phyloP scores from a whole-genome alignment of 2,888 invertebrate genomes.

The Abrostola triplasia region DNA sequence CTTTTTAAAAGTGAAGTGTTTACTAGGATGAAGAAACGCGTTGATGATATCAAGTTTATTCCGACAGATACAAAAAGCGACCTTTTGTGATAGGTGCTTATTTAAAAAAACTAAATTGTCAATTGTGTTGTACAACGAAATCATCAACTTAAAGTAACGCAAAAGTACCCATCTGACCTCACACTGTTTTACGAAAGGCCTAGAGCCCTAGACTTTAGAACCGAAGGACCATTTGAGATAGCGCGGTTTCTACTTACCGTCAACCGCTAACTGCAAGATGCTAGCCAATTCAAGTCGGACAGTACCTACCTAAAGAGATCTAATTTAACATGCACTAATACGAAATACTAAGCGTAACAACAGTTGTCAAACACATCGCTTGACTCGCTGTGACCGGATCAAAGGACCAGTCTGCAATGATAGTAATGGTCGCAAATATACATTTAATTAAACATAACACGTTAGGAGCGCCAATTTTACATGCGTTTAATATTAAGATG shows the following conservation, averaged over 20 bases:
- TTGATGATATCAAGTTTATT: no score
- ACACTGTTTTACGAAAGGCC: no score
- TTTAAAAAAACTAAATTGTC: no score
- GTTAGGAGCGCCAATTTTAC: conserved; percentile 30
- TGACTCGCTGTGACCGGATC: conserved; percentile 44
- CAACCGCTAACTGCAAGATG: no score
- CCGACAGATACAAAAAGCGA: no score
- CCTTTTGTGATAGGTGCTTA: no score
- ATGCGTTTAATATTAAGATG: conserved; percentile 45
- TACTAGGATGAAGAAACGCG: no score
- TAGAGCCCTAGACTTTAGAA: neutral
- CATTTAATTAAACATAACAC: conserved; percentile 43
- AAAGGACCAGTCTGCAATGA: conserved; percentile 29
- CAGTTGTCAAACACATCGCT: conserved; percentile 22
- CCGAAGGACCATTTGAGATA: neutral
- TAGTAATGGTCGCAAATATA: conserved; percentile 41
- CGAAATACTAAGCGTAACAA: conserved; percentile 40
- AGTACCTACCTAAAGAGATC: conserved; percentile 9
- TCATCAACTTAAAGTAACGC: no score
- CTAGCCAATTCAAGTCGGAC: neutral
- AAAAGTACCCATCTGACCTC: no score
- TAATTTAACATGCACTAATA: conserved; percentile 38
- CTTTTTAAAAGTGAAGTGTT: no score
- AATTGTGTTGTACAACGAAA: no score
- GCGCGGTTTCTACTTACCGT: neutral